Evolutionary conservation across 2,888 invertebrate species (phyloP).

Genomic region (Agriopis leucophaearia): DNA sequence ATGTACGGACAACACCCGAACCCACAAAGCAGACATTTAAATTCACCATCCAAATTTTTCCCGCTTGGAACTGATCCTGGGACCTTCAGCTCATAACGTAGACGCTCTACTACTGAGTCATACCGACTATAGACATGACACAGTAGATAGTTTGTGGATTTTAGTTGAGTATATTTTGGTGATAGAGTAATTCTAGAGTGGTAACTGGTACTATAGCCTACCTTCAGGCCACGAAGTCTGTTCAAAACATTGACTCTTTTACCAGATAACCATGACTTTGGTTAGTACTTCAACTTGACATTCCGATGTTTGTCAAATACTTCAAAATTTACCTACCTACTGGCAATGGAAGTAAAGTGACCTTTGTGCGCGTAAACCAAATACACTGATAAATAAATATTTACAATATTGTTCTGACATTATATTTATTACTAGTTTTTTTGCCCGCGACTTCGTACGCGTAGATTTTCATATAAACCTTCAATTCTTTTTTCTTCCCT

Average conservation of each 20-base stretch:
- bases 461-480: no score
- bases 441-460: no score
- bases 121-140: not conserved
- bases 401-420: slow-evolving; percentile 53
- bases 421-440: slow-evolving; percentile 13
- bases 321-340: slow-evolving; percentile 58
- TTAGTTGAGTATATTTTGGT: not conserved
- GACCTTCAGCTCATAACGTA: no score
- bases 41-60: no score
- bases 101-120: no score
- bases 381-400: slow-evolving; percentile 67
- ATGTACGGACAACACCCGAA: no score
- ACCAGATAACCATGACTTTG: slow-evolving; percentile 55
- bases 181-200: no score
- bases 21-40: no score
- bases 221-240: not conserved
- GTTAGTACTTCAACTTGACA: slow-evolving; percentile 60
- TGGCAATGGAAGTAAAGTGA: slow-evolving; percentile 64
- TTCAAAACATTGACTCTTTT: slow-evolving; percentile 29
- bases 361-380: slow-evolving; percentile 69
- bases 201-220: not conserved
- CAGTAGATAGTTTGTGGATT: not conserved
- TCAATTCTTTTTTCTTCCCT: no score
- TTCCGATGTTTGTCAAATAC: slow-evolving; percentile 63
- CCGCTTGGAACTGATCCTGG: no score